Conservation (phyloP, 2,888 invertebrate species). For the Glaucopsyche alexis region DNA sequence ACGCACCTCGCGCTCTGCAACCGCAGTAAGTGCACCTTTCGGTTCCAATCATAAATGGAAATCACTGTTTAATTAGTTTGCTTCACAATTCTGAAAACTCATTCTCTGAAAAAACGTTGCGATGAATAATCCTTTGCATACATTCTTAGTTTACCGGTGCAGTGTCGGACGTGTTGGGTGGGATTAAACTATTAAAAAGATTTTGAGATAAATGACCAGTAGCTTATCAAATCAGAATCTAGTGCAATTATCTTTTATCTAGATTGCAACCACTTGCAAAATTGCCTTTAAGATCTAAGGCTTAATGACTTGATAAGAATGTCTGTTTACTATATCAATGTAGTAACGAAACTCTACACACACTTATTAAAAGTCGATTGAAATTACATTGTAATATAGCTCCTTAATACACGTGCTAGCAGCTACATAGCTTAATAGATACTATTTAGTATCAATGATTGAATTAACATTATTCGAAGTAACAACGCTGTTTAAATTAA, state of each 20-base stretch:
- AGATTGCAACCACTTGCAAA: background rate
- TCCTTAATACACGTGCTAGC: conserved; percentile 1
- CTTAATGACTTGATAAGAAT: background rate
- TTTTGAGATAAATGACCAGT: background rate
- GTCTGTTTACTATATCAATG: background rate
- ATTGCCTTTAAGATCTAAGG: background rate
- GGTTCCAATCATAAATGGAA: background rate
- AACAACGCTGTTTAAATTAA: conserved; percentile 24
- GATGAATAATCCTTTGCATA: background rate
- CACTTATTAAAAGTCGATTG: background rate
- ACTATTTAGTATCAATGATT: conserved; percentile 4
- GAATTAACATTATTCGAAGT: conserved; percentile 7
- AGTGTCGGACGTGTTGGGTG: background rate
- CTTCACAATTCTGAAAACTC: background rate
- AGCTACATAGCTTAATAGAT: background rate
- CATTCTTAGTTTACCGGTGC: background rate
- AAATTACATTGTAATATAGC: background rate
- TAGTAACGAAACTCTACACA: background rate
- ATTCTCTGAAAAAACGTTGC: background rate
- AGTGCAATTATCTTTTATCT: background rate
- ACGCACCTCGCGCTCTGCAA: conserved; percentile 71
- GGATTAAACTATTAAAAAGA: background rate
- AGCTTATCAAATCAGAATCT: background rate
- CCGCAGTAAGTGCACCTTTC: conserved; percentile 51
- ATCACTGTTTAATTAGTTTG: background rate